These are phyloP conservation scores for Cotesia glomerata DNA, from an alignment of 1,140 invertebrate genomes.

Conservation along the genomic window DNA sequence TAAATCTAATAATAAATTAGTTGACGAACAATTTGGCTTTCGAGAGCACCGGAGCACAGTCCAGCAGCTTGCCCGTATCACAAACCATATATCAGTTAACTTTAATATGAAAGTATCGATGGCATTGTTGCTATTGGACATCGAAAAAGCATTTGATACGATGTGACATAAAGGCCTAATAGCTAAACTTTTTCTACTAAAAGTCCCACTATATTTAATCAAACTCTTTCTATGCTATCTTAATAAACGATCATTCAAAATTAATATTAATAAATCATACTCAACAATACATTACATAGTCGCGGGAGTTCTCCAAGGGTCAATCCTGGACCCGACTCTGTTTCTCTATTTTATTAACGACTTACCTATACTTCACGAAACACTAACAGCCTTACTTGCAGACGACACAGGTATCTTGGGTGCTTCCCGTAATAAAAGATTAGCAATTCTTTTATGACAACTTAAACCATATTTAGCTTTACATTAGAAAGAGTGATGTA, in stretches of 20 bases:
- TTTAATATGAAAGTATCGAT: conserved; percentile 37
- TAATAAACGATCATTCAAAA: background rate
- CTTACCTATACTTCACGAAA: too few species aligned
- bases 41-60: conserved; percentile 37
- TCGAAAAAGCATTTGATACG: conserved; percentile 49
- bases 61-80: conserved; percentile 43
- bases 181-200: background rate
- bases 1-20: background rate
- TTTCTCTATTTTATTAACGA: conserved; percentile 11
- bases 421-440: too few species aligned
- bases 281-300: conserved; percentile 26
- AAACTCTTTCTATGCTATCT: conserved; percentile 35
- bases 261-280: conserved; percentile 10
- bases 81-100: conserved; percentile 35
- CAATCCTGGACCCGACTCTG: conserved; percentile 38
- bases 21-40: conserved; percentile 48
- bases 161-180: too few species aligned
- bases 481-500: too few species aligned
- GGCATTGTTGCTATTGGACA: conserved; percentile 40
- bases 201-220: conserved; percentile 31
- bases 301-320: conserved; percentile 43
- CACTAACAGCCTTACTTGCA: too few species aligned
- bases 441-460: too few species aligned
- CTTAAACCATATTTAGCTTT: too few species aligned
- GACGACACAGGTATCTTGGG: too few species aligned